Evolutionary conservation across 2,113 vertebrate genomes (phyloP).

Genomic region (Oncorhynchus keta): DNA sequence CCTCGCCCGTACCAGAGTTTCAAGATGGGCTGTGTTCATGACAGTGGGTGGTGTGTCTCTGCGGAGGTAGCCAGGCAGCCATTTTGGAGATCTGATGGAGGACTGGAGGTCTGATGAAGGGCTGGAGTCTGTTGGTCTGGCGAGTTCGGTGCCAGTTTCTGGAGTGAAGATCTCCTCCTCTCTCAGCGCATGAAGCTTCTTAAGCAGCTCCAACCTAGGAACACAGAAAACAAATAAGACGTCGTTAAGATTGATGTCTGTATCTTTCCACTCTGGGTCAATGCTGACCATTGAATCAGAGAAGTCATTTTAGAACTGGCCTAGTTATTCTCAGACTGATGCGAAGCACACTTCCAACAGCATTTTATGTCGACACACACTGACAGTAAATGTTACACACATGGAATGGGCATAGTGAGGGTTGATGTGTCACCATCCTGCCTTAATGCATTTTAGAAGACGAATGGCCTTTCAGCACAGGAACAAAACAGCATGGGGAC

Average conservation of each 20-base stretch:
- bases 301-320: background rate
- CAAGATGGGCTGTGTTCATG: background rate
- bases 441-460: constrained; percentile 15
- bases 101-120: background rate
- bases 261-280: background rate
- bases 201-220: constrained; percentile 60
- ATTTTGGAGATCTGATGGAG: constrained; percentile 16
- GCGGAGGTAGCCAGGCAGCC: constrained; percentile 39
- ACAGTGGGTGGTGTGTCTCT: constrained; percentile 19
- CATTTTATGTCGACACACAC: background rate
- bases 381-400: background rate
- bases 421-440: constrained; percentile 4
- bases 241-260: background rate
- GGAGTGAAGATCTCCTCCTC: constrained; percentile 1
- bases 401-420: background rate
- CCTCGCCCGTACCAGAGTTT: constrained; percentile 28
- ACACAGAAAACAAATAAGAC: constrained; percentile 8
- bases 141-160: constrained; percentile 1
- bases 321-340: background rate
- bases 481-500: constrained; percentile 2
- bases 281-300: background rate
- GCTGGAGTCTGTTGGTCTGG: background rate
- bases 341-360: background rate
- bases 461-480: constrained; percentile 9
- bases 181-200: constrained; percentile 25